Evolutionary conservation across 2,113 vertebrate genomes (phyloP).

Genomic region (Ciconia stormi): DNA sequence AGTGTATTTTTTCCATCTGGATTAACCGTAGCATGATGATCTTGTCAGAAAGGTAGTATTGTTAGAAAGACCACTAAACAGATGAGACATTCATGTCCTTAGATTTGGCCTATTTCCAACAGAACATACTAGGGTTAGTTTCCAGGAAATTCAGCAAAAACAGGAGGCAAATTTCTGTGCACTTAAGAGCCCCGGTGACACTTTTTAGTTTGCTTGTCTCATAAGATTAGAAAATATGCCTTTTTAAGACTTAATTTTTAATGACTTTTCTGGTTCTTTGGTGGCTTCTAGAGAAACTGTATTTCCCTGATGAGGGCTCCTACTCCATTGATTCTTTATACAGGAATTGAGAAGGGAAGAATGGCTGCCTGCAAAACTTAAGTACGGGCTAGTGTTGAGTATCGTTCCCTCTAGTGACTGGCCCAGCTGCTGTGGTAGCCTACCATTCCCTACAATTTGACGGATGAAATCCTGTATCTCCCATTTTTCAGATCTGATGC

Average conservation of each 20-base stretch:
- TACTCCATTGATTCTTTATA: not conserved
- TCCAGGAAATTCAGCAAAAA: not conserved
- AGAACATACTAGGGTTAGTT: not conserved
- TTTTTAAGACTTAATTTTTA: not conserved
- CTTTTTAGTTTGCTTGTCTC: not conserved
- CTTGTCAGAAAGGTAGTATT: not conserved
- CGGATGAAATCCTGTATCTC: not conserved
- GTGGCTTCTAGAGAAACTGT: not conserved
- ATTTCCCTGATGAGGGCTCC: not conserved
- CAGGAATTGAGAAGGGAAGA: not conserved
- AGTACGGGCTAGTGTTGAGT: rapidly evolving
- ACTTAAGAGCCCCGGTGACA: not conserved
- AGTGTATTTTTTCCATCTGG: not conserved
- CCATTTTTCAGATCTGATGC: not conserved
- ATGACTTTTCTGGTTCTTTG: not conserved
- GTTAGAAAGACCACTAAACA: not conserved
- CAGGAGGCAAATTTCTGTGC: not conserved
- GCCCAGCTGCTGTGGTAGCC: not conserved
- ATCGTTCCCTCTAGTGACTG: not conserved
- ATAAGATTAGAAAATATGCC: not conserved
- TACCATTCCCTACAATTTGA: rapidly evolving
- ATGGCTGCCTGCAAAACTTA: not conserved
- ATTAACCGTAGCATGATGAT: not conserved
- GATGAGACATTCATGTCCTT: not conserved
- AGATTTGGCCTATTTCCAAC: not conserved